These are phyloP conservation scores for Leptinotarsa defecta DNA, from an alignment of 1,140 invertebrate species.

Conservation along the genomic window DNA sequence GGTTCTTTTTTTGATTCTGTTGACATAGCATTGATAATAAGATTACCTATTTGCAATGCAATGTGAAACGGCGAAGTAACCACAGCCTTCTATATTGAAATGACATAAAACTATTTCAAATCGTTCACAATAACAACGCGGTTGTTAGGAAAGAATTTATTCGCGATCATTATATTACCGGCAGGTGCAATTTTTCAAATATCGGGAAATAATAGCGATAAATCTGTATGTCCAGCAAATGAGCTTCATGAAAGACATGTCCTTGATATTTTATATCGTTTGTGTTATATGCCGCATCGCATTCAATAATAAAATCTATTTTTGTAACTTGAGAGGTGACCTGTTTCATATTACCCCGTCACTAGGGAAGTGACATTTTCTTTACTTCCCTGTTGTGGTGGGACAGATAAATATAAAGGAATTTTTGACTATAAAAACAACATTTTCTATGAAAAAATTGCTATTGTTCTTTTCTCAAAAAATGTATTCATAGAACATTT, in stretches of 20 bases:
- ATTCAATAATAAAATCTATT: constrained; percentile 20
- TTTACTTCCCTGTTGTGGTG: neutral
- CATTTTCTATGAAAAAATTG: too few relatives aligned
- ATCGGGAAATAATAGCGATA: neutral
- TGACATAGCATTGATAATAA: too few relatives aligned
- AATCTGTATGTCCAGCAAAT: neutral
- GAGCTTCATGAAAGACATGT: neutral
- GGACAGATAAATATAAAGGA: neutral
- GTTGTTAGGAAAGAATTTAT: neutral
- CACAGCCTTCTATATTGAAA: neutral
- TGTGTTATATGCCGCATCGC: constrained; percentile 7
- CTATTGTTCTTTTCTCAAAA: too few relatives aligned
- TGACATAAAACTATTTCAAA: neutral
- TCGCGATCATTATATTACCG: neutral
- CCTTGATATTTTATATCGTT: constrained; percentile 9
- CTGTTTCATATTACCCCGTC: neutral
- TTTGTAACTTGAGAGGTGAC: neutral
- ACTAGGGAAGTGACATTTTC: neutral
- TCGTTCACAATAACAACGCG: neutral
- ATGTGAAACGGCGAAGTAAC: too few relatives aligned
- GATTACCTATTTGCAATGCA: too few relatives aligned
- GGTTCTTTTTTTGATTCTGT: too few relatives aligned
- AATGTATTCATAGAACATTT: too few relatives aligned
- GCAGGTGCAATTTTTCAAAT: neutral
- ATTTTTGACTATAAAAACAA: neutral